Conservation (phyloP, 2,888 invertebrate genomes). For the Macrosiphum euphorbiae region DNA sequence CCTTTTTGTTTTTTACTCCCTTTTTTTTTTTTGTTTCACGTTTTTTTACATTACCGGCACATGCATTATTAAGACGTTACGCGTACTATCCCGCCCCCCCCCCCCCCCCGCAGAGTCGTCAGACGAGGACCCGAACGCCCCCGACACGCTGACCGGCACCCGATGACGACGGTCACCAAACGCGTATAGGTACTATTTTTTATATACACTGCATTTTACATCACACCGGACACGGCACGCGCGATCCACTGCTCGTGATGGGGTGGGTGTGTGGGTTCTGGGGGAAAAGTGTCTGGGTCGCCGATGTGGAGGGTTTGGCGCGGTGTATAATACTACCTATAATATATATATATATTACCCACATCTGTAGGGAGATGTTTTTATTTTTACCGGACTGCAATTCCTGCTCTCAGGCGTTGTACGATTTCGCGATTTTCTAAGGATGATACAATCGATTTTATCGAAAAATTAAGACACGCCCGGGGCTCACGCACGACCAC, state of each 20-base stretch:
- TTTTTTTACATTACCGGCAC: slow-evolving; percentile 34
- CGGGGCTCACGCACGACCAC: neutral
- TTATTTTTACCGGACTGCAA: neutral
- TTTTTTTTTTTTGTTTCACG: neutral
- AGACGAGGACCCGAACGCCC: neutral
- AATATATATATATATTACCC: neutral
- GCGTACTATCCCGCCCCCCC: neutral
- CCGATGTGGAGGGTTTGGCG: neutral
- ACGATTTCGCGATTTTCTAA: neutral
- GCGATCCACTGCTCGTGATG: too few species aligned
- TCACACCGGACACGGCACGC: neutral
- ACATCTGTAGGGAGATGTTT: neutral
- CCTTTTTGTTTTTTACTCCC: neutral
- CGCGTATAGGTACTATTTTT: slow-evolving; percentile 1
- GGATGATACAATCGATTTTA: neutral
- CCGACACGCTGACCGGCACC: neutral
- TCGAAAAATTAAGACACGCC: neutral
- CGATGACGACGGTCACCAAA: too few species aligned
- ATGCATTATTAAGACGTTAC: slow-evolving; percentile 47
- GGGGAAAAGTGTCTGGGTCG: neutral
- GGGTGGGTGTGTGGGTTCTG: neutral
- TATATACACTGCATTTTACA: neutral
- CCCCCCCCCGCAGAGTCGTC: neutral
- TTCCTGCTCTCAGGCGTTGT: neutral
- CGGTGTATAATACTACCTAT: neutral